These are phyloP conservation scores for Odontocerum albicorne DNA, from an alignment of 2,888 invertebrate genomes.

Conservation along the genomic window DNA sequence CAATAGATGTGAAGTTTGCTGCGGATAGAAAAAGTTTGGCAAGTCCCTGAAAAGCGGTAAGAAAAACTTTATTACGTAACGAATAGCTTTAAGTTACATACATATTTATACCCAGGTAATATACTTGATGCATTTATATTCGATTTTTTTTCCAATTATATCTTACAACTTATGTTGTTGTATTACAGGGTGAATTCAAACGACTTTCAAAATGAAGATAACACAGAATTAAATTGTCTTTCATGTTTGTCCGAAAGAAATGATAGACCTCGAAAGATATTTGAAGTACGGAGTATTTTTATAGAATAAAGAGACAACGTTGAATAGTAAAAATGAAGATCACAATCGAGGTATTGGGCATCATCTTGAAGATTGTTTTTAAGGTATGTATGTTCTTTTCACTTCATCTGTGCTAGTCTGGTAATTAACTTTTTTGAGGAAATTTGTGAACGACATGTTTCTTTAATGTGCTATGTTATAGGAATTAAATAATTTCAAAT, in stretches of 20 bases:
- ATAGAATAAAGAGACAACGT: slow-evolving; percentile 3
- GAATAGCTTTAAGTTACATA: slow-evolving; percentile 24
- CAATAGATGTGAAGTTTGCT: slow-evolving; percentile 28
- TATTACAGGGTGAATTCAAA: slow-evolving; percentile 14
- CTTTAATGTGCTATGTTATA: too few species aligned
- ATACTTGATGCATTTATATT: not conserved
- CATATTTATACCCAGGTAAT: slow-evolving; percentile 19
- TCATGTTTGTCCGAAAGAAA: not conserved
- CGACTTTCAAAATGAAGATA: slow-evolving; percentile 12
- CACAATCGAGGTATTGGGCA: slow-evolving; percentile 55
- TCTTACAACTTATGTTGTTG: slow-evolving; percentile 1
- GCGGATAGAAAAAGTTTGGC: slow-evolving; percentile 21
- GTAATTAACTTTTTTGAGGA: too few species aligned
- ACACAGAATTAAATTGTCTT: slow-evolving; percentile 3
- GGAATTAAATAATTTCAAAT: too few species aligned
- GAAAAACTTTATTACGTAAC: slow-evolving; percentile 31
- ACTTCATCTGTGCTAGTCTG: too few species aligned
- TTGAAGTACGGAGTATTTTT: slow-evolving; percentile 4
- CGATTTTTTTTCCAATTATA: not conserved
- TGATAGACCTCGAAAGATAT: slow-evolving; percentile 4
- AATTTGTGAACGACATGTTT: too few species aligned
- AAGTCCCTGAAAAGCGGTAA: slow-evolving; percentile 30
- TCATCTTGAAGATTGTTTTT: slow-evolving; percentile 56
- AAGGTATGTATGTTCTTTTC: slow-evolving; percentile 51
- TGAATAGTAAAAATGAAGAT: slow-evolving; percentile 53